These are phyloP conservation scores for Tiliacea citrago DNA, from an alignment of 2,888 invertebrate species.

Conservation along the genomic window DNA sequence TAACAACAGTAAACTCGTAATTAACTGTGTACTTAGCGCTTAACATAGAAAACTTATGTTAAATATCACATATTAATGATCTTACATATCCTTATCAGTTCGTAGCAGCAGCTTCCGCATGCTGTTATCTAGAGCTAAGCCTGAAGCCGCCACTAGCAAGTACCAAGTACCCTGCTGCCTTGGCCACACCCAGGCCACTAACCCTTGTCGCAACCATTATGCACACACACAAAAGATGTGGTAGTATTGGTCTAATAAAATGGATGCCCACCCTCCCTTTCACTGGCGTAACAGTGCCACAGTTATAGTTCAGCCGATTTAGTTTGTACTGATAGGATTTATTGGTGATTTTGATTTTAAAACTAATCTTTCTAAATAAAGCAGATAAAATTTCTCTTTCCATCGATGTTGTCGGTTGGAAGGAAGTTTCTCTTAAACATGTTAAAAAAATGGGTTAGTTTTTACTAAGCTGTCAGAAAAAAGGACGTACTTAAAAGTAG, in stretches of 20 bases:
- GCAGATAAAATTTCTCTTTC: neutral
- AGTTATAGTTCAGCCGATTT: conserved; percentile 77
- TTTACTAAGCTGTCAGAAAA: neutral
- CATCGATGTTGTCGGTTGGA: too few relatives aligned
- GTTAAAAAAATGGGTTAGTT: too few relatives aligned
- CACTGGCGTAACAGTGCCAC: conserved; percentile 83
- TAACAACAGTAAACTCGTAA: too few relatives aligned
- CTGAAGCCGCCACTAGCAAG: conserved; percentile 63
- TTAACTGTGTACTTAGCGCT: neutral
- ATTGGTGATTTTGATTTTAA: conserved; percentile 2
- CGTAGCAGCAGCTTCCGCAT: conserved; percentile 60
- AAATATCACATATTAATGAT: neutral
- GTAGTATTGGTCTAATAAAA: conserved; percentile 80
- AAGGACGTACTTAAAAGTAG: neutral
- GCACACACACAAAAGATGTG: conserved; percentile 71
- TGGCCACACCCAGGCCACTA: conserved; percentile 88
- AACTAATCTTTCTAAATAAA: neutral
- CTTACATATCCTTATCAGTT: conserved; percentile 30
- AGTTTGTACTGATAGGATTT: conserved; percentile 49
- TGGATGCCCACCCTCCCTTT: conserved; percentile 89
- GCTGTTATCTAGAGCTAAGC: conserved; percentile 52
- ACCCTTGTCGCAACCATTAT: conserved; percentile 81
- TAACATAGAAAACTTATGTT: neutral
- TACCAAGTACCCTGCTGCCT: conserved; percentile 77
- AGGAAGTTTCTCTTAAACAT: neutral